Conservation (phyloP, 2,113 vertebrate species). For the Genyomyrus donnyi region DNA sequence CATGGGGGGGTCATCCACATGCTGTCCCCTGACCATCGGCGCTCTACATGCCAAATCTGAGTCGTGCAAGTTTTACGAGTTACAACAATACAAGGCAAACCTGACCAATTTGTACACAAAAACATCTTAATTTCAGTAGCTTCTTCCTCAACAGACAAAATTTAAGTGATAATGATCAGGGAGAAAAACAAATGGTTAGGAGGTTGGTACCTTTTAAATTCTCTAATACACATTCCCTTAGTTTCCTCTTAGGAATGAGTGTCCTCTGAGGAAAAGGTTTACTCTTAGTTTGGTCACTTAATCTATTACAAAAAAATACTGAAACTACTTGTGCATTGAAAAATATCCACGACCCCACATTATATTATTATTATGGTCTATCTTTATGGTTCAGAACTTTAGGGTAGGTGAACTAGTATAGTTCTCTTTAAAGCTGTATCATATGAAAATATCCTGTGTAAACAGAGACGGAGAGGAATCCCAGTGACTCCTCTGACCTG, state of each 20-base stretch:
- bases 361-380: not conserved
- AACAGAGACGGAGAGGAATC: not conserved
- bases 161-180: not conserved
- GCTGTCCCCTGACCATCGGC: not conserved
- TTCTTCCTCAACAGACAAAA: not conserved
- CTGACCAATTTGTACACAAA: not conserved
- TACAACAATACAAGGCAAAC: not conserved
- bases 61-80: not conserved
- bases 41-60: not conserved
- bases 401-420: not conserved
- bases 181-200: not conserved
- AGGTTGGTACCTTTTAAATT: not conserved
- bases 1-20: slow-evolving; percentile 35
- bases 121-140: not conserved
- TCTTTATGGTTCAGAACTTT: not conserved
- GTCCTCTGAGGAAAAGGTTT: not conserved
- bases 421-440: not conserved
- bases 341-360: not conserved
- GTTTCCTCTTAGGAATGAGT: not conserved
- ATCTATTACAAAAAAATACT: not conserved
- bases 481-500: not conserved
- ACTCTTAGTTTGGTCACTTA: not conserved
- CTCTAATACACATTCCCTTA: not conserved
- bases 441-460: not conserved
- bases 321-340: not conserved